Percentiles rank a stretch among this genome's conserved stretches.
Conservation (phyloP, 1,140 invertebrate species). For the Scylla paramamosain region DNA sequence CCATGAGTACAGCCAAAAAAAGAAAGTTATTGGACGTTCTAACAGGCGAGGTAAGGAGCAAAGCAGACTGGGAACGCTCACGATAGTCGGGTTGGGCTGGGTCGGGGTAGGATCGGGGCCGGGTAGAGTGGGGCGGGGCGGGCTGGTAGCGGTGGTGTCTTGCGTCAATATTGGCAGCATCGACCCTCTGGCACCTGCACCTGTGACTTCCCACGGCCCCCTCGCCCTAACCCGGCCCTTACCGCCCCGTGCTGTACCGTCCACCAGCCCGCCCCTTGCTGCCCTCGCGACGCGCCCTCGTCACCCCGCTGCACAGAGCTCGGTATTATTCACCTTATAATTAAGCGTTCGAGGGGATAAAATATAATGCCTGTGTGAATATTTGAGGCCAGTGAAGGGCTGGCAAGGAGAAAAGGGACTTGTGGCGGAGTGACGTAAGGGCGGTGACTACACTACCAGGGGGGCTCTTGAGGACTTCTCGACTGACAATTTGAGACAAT, state of each 20-base stretch:
- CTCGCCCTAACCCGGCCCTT: background rate
- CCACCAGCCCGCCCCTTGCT: background rate
- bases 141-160: slow-evolving; percentile 41
- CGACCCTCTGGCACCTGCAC: slow-evolving; percentile 61
- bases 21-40: too few species aligned
- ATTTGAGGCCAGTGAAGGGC: background rate
- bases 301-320: background rate
- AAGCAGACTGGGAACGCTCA: too few species aligned
- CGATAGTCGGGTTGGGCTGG: background rate
- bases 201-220: slow-evolving; percentile 58
- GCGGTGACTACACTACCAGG: background rate
- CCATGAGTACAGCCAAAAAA: too few species aligned
- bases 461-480: slow-evolving; percentile 30
- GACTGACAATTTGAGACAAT: slow-evolving; percentile 69
- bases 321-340: background rate
- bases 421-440: background rate
- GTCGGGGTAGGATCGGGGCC: background rate
- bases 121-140: background rate
- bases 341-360: slow-evolving; percentile 10
- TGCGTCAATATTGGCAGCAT: slow-evolving; percentile 71
- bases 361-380: background rate
- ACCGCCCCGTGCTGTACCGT: background rate
- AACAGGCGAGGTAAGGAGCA: too few species aligned
- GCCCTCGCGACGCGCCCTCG: background rate
- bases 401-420: background rate